Evolutionary conservation across 2,888 invertebrate genomes (phyloP), one percentile per base, ranked within the genome.

Genomic region (Neocrepidodera transversa): DNA sequence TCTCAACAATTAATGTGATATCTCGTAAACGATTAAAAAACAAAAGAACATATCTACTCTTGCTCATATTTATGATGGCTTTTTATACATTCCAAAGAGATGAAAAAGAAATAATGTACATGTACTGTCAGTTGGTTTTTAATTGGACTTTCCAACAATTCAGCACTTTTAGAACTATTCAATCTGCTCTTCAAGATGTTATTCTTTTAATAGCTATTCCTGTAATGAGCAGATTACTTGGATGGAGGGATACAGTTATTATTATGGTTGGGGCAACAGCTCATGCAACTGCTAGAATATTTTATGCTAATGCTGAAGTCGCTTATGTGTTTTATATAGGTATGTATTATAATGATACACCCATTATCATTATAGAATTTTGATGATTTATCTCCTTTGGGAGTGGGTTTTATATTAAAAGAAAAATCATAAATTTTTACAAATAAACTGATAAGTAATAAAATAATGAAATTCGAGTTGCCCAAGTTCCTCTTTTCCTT

Each of bases 11-110:
- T 1, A 77, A 75, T 8, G 88, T 90, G 0, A 71, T 92, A 2
- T 76, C 83, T 0, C 89, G 85, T 70, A 82, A 78, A 42, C 82
- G 93, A 8, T 71, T 80, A 0, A 81, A 83, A 3, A 82, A 85
- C 60, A 80, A 85, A 7, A 83, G 90, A 63, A 72, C 84, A 26
- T 89, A 87, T 65, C 76, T 93, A 2, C 84, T 87, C 78, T 80
- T 91, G 30, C 77, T 92, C n/a, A 82, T 93, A 8, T 70, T 88
- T 7, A 85, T 88, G 13, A 91, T 92, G 91, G 87, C 86, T 0
- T 81, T 91, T 48, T 93, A 92, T 70, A 90, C 91, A 47, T 92
- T 92, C 74, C 92, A 92, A 77, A 84, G 92, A 74, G 93, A 93
- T 74, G 93, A 94, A 73, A 87, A 86, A 64, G 86, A 86, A 14